A percentile compares a stretch with the other conserved stretches of the same genome.
Conservation (phyloP, 2,888 invertebrate genomes). For the Keiferia lycopersicella region DNA sequence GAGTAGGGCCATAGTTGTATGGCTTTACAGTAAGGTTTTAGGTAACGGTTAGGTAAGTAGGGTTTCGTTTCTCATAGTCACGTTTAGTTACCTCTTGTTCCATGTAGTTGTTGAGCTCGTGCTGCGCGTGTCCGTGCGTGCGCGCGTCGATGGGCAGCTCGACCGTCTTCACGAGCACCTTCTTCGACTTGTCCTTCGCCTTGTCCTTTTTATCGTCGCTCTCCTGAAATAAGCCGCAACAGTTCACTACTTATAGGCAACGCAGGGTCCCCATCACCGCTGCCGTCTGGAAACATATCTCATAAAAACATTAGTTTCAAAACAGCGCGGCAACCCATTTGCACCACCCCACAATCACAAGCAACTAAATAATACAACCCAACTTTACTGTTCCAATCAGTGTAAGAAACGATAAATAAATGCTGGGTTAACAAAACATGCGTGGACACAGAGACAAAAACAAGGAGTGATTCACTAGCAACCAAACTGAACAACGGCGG, state of each 20-base stretch:
- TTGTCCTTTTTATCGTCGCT: conserved; percentile 84
- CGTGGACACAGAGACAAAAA: conserved; percentile 78
- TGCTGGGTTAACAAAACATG: conserved; percentile 65
- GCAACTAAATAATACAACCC: conserved; percentile 38
- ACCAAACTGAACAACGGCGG: conserved; percentile 51
- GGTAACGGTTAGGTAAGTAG: too few species aligned
- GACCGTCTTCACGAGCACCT: conserved; percentile 88
- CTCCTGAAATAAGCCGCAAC: conserved; percentile 70
- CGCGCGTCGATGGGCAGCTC: conserved; percentile 92
- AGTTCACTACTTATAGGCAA: conserved; percentile 55
- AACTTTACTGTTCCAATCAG: conserved; percentile 38
- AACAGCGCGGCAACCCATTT: conserved; percentile 75
- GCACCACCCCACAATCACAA: conserved; percentile 57
- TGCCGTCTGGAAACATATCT: conserved; percentile 49
- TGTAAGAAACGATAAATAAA: conserved; percentile 46
- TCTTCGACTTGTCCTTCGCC: conserved; percentile 84
- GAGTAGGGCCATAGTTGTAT: too few species aligned
- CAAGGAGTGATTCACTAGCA: conserved; percentile 45
- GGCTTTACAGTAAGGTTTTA: too few species aligned
- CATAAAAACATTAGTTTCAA: conserved; percentile 42
- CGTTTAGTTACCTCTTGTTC: conserved; percentile 87
- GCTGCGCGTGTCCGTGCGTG: conserved; percentile 86
- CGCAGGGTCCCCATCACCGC: conserved; percentile 64
- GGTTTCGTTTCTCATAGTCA: too few species aligned
- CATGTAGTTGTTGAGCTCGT: conserved; percentile 86